These are phyloP conservation scores for Coryphaenoides rupestris DNA, from an alignment of 2,113 vertebrate genomes.

Conservation along the genomic window DNA sequence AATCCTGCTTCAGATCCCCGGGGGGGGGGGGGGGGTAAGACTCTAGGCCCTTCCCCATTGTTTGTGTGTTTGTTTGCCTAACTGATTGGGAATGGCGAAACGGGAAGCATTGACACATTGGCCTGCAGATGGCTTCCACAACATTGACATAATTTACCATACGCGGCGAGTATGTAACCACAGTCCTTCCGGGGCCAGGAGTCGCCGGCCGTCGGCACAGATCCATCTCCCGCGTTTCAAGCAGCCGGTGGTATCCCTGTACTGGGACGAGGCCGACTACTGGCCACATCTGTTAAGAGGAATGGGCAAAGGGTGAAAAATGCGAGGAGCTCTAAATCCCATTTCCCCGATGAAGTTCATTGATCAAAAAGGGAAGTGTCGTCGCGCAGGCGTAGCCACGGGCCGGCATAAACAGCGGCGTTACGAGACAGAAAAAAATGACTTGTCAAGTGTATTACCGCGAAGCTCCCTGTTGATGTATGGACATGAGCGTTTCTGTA, in stretches of 20 bases:
- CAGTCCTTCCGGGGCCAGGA: not conserved
- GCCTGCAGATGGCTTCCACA: not conserved
- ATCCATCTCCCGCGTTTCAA: constrained; percentile 22
- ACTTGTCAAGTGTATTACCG: constrained; percentile 25
- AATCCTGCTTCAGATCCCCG: not conserved
- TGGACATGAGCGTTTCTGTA: constrained; percentile 15
- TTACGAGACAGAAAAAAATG: constrained; percentile 32
- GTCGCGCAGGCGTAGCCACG: constrained; percentile 30
- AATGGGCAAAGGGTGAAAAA: constrained; percentile 56
- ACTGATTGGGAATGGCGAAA: not conserved
- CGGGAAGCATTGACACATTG: not conserved
- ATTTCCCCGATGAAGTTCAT: constrained; percentile 42
- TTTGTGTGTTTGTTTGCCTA: not conserved
- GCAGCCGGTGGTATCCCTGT: constrained; percentile 32
- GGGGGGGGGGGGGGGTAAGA: no score
- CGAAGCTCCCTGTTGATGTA: constrained; percentile 20
- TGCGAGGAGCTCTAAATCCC: constrained; percentile 48
- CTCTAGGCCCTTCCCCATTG: not conserved
- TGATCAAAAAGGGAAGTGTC: constrained; percentile 54
- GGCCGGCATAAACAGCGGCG: constrained; percentile 31
- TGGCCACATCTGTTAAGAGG: constrained; percentile 55
- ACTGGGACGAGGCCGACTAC: constrained; percentile 30
- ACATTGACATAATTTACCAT: constrained; percentile 2
- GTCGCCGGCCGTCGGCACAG: not conserved
- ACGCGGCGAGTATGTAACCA: not conserved